Base-by-base conservation (phyloP, 2,113 vertebrate genomes). In the Phyllostomus discolor region DNA sequence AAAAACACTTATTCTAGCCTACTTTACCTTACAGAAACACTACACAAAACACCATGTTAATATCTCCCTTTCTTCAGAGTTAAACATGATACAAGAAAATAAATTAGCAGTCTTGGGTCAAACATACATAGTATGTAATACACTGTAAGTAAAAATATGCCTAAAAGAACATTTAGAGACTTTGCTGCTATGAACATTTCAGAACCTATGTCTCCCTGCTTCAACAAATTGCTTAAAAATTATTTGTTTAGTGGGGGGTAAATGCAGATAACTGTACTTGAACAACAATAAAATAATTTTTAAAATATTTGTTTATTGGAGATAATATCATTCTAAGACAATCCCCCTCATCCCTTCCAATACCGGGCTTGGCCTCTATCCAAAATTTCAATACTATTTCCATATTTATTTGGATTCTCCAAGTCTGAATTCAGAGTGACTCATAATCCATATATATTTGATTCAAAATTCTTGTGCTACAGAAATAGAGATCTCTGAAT, bases 351-450 rank as follows among this genome's bases (percentile, higher is more conserved):
- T 43, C 26, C 43, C 33, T 86, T 88, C 59, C 24, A 91, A 54
- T 15, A 83, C 26, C 11, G 78, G 41, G 35, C 26, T 15, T 90
- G 70, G 69, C 62, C 75, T 92, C 59, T 26, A 93, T 46, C 31
- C n/a, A 80, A 90, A 92, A 94, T 14, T 69, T 93, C 62, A 83
- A 10, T 66, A 78, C 16, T 64, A 78, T 35, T 82, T 94, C 76
- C 86, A 48, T 22, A 70, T 70, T 93, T 87, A 57, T 48, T 93
- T 91, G 28, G 62, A 38, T 5, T 83, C 26, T 43, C 22, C n/a
- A 85, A 75, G 19, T 93, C 31, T 91, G 33, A 95, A 93, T 64
- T 92, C 50, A 91, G 73, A 89, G 48, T 75, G 41, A 93, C 26
- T 95, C 75, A 84, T 20, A 62, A 72, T 35, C 67, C 43, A 52